phyloP scores from a whole-genome alignment of 2,888 invertebrate genomes.

The Agrotis ipsilon region DNA sequence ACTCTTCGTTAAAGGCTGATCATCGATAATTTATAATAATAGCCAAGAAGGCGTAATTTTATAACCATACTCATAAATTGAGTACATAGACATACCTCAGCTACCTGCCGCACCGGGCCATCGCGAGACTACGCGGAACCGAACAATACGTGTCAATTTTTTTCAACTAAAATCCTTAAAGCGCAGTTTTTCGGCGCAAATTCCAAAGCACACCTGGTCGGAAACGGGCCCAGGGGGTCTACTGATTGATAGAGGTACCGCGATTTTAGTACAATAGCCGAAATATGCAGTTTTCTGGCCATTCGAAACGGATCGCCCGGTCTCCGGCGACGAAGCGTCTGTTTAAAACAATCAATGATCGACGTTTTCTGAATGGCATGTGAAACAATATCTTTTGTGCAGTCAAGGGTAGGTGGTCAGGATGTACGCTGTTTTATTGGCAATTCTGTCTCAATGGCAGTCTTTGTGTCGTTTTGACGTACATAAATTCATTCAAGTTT shows the following conservation, averaged over 20 bases:
- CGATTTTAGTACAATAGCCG: slow-evolving; percentile 80
- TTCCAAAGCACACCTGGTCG: slow-evolving; percentile 91
- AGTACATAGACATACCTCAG: slow-evolving; percentile 42
- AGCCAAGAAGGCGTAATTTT: slow-evolving; percentile 56
- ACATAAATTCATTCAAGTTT: slow-evolving; percentile 51
- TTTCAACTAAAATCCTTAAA: slow-evolving; percentile 82
- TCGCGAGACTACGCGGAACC: slow-evolving; percentile 84
- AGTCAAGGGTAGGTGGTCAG: slow-evolving; percentile 79
- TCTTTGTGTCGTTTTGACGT: slow-evolving; percentile 34
- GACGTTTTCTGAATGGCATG: slow-evolving; percentile 86
- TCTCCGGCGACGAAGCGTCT: slow-evolving; percentile 88
- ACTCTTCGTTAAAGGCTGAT: not conserved
- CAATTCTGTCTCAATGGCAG: slow-evolving; percentile 59
- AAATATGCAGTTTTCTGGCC: slow-evolving; percentile 78
- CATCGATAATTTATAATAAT: not conserved
- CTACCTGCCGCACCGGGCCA: slow-evolving; percentile 81
- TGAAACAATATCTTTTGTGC: slow-evolving; percentile 85
- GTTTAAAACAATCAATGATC: slow-evolving; percentile 90
- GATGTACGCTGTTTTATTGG: slow-evolving; percentile 82
- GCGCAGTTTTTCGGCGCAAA: slow-evolving; percentile 89
- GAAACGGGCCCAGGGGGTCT: slow-evolving; percentile 90
- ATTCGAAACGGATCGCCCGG: slow-evolving; percentile 71
- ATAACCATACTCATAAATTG: slow-evolving; percentile 71
- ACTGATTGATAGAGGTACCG: slow-evolving; percentile 89
- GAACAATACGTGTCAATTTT: slow-evolving; percentile 85